Base-by-base conservation (phyloP, 2,797 vertebrate genomes). In the Macrochelys suwanniensis region DNA sequence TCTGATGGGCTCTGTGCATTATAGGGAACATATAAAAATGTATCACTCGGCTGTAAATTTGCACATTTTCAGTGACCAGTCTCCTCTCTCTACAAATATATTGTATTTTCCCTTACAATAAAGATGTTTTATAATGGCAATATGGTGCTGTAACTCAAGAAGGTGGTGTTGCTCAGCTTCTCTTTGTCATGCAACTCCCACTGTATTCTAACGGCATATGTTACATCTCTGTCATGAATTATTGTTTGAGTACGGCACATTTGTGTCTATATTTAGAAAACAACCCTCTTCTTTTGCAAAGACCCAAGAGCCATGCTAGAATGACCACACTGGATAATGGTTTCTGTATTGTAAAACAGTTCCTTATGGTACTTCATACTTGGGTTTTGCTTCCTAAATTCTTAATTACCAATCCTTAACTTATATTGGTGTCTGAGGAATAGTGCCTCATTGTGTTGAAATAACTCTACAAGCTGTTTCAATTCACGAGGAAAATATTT, bases 71-170 rank as follows among this genome's bases (percentile, higher is more conserved):
- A 88, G 65, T 94, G 94, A 98, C 97, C 87, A 94, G 95, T 95
- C 94, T 97, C 94, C 81, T 95, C 93, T 74, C 83, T 85, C 93
- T 96, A 96, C 95, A 95, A 96, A 98, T 98, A 98, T 96, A 97
- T 86, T 98, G 65, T 88, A 9, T 97, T 98, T 98, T 96, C 88
- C 78, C 51, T 96, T 97, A 92, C 96, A 97, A 92, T 98, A 97
- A 97, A 96, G 87, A 97, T 97, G 95, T 87, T 98, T 98, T 98
- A 96, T 97, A 95, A 96, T 89, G 93, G 84, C 97, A 96, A 91
- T 90, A 97, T 97, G 95, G 96, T 93, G 68, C 74, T 89, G 47
- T 97, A 98, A 97, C 91, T 98, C 97, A 97, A 37, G 33, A 95
- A 96, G 92, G 2, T 94, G 94, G 86, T 92, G 92, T 97, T 92